phyloP scores from a whole-genome alignment of 2,113 vertebrate species.

The Tachuris rubrigastra region DNA sequence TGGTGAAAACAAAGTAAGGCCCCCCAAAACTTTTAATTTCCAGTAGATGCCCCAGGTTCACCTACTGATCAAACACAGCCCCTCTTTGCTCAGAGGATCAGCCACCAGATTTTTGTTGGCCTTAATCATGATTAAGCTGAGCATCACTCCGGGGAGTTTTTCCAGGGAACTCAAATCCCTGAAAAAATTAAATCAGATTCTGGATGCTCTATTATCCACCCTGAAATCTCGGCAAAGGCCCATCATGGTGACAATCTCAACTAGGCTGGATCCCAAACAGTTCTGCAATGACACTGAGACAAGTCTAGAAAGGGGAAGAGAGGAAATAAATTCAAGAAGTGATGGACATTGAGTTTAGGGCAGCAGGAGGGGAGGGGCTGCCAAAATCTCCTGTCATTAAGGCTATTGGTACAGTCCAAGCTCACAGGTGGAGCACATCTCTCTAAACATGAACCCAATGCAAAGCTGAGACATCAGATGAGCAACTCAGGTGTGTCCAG shows the following conservation, averaged over 20 bases:
- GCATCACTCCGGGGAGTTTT: neutral
- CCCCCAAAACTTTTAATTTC: neutral
- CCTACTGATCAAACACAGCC: neutral
- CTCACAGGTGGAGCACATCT: neutral
- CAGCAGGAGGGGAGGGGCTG: neutral
- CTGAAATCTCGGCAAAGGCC: neutral
- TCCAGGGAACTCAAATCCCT: constrained; percentile 30
- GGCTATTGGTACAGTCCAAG: neutral
- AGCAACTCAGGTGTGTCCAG: neutral
- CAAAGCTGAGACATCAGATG: neutral
- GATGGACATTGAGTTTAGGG: neutral
- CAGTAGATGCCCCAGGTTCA: neutral
- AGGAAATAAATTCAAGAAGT: neutral
- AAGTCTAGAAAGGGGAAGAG: neutral
- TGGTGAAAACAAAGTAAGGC: neutral
- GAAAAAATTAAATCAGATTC: constrained; percentile 20
- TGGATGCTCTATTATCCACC: neutral
- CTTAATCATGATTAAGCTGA: constrained; percentile 56
- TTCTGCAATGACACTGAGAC: neutral
- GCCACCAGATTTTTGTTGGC: constrained; percentile 35
- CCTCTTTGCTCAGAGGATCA: constrained; percentile 14
- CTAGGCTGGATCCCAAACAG: neutral
- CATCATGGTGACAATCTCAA: neutral
- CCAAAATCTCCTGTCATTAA: neutral
- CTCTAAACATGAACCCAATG: neutral